phyloP scores from a whole-genome alignment of 2,888 invertebrate species.

The Archips xylosteana region DNA sequence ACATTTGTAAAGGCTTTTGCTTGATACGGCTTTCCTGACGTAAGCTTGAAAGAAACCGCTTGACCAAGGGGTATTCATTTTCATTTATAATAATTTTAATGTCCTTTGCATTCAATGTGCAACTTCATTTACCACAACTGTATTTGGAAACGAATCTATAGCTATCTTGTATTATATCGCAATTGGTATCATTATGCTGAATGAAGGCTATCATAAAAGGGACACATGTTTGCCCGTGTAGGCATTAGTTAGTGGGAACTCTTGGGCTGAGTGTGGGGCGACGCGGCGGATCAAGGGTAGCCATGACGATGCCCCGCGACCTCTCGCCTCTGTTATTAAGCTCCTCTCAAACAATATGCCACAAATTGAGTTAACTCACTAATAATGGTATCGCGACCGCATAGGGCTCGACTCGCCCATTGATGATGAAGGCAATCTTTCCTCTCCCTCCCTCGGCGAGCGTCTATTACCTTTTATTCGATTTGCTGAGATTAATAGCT shows the following conservation, averaged over 20 bases:
- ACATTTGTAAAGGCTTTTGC: slow-evolving; percentile 58
- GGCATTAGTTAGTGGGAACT: slow-evolving; percentile 53
- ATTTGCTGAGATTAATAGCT: slow-evolving; percentile 78
- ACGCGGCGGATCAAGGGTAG: slow-evolving; percentile 68
- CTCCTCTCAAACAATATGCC: slow-evolving; percentile 84
- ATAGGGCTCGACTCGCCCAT: slow-evolving; percentile 71
- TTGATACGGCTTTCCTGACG: slow-evolving; percentile 15
- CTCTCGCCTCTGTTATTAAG: slow-evolving; percentile 83
- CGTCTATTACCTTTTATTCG: slow-evolving; percentile 78
- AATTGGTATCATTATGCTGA: slow-evolving; percentile 43
- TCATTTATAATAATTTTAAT: background rate
- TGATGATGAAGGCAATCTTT: slow-evolving; percentile 75
- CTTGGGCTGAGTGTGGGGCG: slow-evolving; percentile 50
- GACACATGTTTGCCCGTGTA: slow-evolving; percentile 49
- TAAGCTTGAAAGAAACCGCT: background rate
- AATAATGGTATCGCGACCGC: slow-evolving; percentile 81
- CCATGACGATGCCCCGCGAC: slow-evolving; percentile 73
- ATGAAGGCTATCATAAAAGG: slow-evolving; percentile 42
- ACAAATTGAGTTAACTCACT: slow-evolving; percentile 85
- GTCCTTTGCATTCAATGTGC: background rate
- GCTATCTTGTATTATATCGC: slow-evolving; percentile 13
- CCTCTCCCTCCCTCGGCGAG: slow-evolving; percentile 62
- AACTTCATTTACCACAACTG: background rate
- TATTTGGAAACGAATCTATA: background rate
- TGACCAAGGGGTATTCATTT: background rate